Conservation (phyloP, 2,888 invertebrate species). For the Drosophila algonquin region DNA sequence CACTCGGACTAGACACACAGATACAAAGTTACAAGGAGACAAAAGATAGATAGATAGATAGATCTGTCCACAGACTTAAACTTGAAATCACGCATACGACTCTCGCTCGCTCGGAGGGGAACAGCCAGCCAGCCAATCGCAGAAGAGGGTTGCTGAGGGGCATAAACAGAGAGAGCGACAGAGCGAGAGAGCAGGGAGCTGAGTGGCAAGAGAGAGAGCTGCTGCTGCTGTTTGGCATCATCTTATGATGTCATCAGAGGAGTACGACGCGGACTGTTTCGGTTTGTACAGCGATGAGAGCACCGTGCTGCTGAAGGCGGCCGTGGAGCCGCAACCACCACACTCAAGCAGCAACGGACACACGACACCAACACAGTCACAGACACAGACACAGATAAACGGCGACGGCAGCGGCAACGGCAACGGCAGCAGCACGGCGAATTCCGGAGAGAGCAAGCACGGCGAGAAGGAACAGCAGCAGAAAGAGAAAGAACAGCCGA, state of each 20-base stretch:
- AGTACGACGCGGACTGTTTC: conserved; percentile 96
- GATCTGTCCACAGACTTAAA: conserved; percentile 50
- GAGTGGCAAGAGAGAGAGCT: conserved; percentile 49
- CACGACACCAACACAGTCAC: conserved; percentile 45
- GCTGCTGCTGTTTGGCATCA: conserved; percentile 86
- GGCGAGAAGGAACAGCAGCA: conserved; percentile 22
- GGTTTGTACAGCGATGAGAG: conserved; percentile 95
- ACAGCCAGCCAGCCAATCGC: conserved; percentile 33
- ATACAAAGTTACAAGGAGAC: conserved; percentile 18
- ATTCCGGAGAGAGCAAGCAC: conserved; percentile 63
- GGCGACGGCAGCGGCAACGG: conserved; percentile 38
- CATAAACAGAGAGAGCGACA: conserved; percentile 13
- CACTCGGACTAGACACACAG: conserved; percentile 19
- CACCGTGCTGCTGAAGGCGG: conserved; percentile 93
- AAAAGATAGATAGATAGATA: conserved; percentile 10
- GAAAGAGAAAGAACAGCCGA: conserved; percentile 45
- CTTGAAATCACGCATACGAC: conserved; percentile 66
- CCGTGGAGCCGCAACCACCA: conserved; percentile 51
- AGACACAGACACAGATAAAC: conserved; percentile 29
- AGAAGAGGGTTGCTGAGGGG: conserved; percentile 6
- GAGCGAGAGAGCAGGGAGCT: conserved; percentile 14
- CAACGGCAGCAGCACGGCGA: conserved; percentile 66
- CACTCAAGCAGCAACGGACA: conserved; percentile 64
- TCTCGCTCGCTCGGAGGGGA: conserved; percentile 8
- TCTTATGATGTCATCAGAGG: conserved; percentile 98